Percentiles rank a stretch among this genome's conserved stretches.
These are phyloP conservation scores for Wiebesia pumilae DNA, from an alignment of 1,140 invertebrate species.

Conservation along the genomic window DNA sequence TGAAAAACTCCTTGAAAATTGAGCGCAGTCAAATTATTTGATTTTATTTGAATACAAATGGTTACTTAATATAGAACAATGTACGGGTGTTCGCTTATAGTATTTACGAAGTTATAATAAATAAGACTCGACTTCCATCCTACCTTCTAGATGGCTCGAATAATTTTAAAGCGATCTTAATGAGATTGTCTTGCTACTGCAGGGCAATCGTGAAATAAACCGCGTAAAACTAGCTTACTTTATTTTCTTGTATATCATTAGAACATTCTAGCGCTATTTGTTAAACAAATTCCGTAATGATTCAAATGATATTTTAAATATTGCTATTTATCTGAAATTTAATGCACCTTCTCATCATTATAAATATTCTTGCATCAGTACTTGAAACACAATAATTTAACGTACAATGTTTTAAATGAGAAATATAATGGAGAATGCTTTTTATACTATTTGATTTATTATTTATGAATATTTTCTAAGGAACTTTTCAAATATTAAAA, in stretches of 20 bases:
- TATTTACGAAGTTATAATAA: conserved; percentile 48
- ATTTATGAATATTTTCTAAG: too few species aligned
- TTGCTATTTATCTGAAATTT: background rate
- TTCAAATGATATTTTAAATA: background rate
- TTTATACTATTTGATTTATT: too few species aligned
- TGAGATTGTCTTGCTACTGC: conserved; percentile 45
- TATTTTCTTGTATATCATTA: background rate
- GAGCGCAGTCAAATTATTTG: conserved; percentile 14
- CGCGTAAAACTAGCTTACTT: background rate
- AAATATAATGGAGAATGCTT: too few species aligned
- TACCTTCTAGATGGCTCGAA: conserved; percentile 7
- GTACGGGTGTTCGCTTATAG: background rate
- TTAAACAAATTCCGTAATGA: background rate
- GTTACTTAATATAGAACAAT: background rate
- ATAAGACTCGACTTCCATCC: conserved; percentile 44
- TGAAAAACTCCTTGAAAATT: conserved; percentile 13
- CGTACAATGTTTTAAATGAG: too few species aligned
- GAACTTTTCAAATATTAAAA: too few species aligned
- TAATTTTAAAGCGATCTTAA: conserved; percentile 47
- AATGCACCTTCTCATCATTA: background rate
- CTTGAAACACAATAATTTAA: too few species aligned
- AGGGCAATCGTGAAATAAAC: conserved; percentile 38
- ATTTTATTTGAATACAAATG: background rate
- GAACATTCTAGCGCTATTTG: background rate
- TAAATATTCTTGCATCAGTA: too few species aligned